phyloP scores from a whole-genome alignment of 2,113 vertebrate species.

The Madoqua kirkii region DNA sequence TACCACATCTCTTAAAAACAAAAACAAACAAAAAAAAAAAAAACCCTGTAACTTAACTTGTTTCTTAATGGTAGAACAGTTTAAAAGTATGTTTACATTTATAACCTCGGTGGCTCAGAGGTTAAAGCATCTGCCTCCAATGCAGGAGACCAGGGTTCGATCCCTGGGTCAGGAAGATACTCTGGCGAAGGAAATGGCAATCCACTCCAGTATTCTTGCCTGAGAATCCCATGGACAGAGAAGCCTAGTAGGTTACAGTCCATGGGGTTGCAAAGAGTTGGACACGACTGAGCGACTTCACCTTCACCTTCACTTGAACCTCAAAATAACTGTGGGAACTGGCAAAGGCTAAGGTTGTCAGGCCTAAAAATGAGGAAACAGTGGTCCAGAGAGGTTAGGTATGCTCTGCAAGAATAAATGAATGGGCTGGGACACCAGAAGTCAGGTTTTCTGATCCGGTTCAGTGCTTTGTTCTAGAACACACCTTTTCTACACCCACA shows the following conservation, averaged over 20 bases:
- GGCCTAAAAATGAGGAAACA: not conserved
- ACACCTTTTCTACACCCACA: not conserved
- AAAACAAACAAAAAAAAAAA: not conserved
- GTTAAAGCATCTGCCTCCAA: too few species aligned
- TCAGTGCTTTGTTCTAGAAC: not conserved
- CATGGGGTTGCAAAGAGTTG: too few species aligned
- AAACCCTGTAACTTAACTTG: not conserved
- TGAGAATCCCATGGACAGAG: too few species aligned
- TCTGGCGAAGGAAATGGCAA: too few species aligned
- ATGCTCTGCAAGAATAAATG: not conserved
- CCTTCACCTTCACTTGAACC: not conserved
- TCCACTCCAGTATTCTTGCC: too few species aligned
- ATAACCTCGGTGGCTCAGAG: not conserved
- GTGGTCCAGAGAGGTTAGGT: not conserved
- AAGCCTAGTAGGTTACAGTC: too few species aligned
- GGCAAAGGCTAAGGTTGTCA: not conserved
- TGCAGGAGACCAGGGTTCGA: too few species aligned
- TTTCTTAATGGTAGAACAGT: conserved; percentile 26
- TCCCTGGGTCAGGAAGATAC: too few species aligned
- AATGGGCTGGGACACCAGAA: not conserved
- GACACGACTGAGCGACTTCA: too few species aligned
- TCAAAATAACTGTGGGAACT: conserved; percentile 6
- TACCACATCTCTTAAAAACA: conserved; percentile 12
- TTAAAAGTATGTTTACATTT: conserved; percentile 17
- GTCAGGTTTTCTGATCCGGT: not conserved